A percentile compares a stretch with the other conserved stretches of the same genome.
Conservation (phyloP, 2,888 invertebrate genomes). For the Ecliptopera silaceata region DNA sequence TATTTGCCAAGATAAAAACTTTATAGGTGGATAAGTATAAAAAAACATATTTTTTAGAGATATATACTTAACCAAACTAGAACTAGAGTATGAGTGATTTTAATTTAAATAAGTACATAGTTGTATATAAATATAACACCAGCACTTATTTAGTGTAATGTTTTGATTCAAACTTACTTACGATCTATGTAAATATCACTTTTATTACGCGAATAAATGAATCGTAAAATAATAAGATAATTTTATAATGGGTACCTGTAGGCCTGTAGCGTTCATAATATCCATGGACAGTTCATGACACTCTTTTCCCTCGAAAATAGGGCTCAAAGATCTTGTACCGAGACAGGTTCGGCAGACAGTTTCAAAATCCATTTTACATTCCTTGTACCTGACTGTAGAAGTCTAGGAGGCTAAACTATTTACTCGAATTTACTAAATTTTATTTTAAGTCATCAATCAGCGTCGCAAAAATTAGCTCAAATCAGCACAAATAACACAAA, state of each 20-base stretch:
- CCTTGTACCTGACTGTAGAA: neutral
- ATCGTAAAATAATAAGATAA: neutral
- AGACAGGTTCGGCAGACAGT: slow-evolving; percentile 53
- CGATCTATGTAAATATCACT: no score
- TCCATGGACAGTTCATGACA: slow-evolving; percentile 37
- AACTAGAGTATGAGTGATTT: neutral
- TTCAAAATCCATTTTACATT: slow-evolving; percentile 44
- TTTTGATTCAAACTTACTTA: no score
- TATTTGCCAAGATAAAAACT: no score
- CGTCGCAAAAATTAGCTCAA: no score
- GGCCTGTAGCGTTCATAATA: slow-evolving; percentile 44
- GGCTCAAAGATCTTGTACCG: slow-evolving; percentile 35
- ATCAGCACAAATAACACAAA: no score
- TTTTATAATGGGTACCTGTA: slow-evolving; percentile 42
- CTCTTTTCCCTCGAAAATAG: slow-evolving; percentile 43
- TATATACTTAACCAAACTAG: neutral
- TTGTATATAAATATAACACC: no score
- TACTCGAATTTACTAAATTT: no score
- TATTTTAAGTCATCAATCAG: no score
- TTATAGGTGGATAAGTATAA: no score
- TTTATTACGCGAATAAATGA: neutral
- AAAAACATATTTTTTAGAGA: no score
- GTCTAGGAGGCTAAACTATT: no score
- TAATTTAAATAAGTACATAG: neutral
- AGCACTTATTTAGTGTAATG: no score